Evolutionary conservation across 2,888 invertebrate genomes (phyloP), one percentile per base, ranked within the genome.

Genomic region (Tolmerus cingulatus): DNA sequence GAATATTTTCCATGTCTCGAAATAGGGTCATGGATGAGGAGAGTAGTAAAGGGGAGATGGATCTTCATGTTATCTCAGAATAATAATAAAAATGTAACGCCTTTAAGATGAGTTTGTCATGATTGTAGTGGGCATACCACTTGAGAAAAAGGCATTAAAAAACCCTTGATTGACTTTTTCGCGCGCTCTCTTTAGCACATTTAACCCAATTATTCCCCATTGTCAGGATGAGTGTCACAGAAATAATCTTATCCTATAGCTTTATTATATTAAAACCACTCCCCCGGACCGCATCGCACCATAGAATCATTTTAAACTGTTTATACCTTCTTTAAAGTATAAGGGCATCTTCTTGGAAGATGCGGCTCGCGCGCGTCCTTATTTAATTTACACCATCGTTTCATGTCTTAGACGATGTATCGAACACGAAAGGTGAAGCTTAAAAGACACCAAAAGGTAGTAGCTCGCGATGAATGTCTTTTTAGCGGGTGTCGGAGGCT

Each of bases 71-170:
- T n/a, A 51, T 51, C 51, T 51, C 51, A 23, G 27, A 66, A 66
- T 66, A 78, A 78, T 78, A 78, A 78, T 78, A 78, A 78, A 78
- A 78, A 78, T 78, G 43, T 78, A 78, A 78, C 78, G 43, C 78
- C 78, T 43, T 23, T 12, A 9, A 78, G 78, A 78, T 78, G 78
- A 78, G 19, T 78, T 23, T 23, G 43, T 78, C 43, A 78, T 78
- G 78, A 78, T 78, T 78, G 19, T 8, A 14, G 19, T 37, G n/a
- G 78, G 78, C 23, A 78, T 40, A 23, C 78, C 16, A 66, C 27
- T 78, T 27, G 40, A 40, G 40, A 40, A 40, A 2, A 40, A 40
- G 40, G 46, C 78, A 23, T 78, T 78, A 40, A 40, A 40, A 40
- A 12, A 2, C 37, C n/a, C 12, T 77, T 77, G 77, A 77, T 40